Percentiles rank a stretch among this genome's conserved stretches.
Conservation (phyloP, 2,113 vertebrate species). For the Diadophis punctatus region DNA sequence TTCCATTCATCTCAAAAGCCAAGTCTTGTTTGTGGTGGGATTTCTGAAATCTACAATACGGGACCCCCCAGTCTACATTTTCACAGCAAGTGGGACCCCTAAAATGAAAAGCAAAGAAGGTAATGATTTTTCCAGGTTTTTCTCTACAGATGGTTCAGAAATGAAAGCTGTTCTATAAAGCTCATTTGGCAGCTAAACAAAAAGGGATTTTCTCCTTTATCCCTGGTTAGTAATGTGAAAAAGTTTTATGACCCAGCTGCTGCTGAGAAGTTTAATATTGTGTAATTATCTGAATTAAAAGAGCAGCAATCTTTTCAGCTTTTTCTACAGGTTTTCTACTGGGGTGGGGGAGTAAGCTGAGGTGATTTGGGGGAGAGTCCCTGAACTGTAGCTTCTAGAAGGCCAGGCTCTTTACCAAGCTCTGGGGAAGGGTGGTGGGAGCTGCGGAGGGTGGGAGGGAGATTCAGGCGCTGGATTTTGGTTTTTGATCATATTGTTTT, state of each 20-base stretch:
- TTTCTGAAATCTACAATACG: neutral
- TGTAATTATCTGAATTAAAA: neutral
- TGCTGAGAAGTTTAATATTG: neutral
- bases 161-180: neutral
- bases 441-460: neutral
- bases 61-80: neutral
- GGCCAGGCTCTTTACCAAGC: neutral
- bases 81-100: neutral
- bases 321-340: neutral
- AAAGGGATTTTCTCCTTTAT: neutral
- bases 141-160: neutral
- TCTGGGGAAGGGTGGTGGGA: neutral
- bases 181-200: neutral
- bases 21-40: neutral
- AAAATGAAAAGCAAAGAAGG: neutral
- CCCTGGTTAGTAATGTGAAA: neutral
- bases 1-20: neutral
- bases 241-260: neutral
- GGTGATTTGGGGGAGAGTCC: neutral
- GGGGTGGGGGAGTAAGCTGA: neutral
- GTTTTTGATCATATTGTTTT: neutral
- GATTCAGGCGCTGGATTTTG: neutral
- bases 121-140: neutral
- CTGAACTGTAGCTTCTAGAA: neutral
- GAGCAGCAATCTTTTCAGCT: neutral